These are phyloP conservation scores for Andrena cerasifolii DNA, from an alignment of 1,140 invertebrate genomes.

Conservation along the genomic window DNA sequence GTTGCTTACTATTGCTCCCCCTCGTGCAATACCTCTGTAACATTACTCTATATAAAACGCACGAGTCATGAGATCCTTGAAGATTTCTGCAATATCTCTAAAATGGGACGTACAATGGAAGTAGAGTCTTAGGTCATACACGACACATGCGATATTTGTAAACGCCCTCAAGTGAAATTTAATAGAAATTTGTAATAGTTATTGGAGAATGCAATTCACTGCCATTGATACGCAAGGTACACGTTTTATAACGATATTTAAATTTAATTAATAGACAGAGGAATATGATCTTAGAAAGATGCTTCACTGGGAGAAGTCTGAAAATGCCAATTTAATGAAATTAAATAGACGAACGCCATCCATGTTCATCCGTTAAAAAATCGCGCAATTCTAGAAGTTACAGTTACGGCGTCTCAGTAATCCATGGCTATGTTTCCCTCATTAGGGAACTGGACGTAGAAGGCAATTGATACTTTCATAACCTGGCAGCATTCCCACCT, in stretches of 20 bases:
- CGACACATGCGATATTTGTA: no score
- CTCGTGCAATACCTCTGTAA: background rate
- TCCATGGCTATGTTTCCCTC: constrained; percentile 71
- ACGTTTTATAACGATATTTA: no score
- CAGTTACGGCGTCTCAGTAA: constrained; percentile 55
- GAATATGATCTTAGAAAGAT: no score
- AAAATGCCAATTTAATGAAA: background rate
- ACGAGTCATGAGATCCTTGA: background rate
- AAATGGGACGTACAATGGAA: no score
- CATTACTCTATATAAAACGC: background rate
- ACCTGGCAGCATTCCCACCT: constrained; percentile 78
- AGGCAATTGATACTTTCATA: constrained; percentile 81
- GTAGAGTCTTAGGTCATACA: no score
- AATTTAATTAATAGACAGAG: no score
- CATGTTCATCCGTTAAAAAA: constrained; percentile 51
- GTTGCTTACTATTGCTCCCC: background rate
- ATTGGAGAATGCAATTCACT: no score
- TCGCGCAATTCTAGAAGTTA: constrained; percentile 50
- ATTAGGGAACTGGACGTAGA: constrained; percentile 77
- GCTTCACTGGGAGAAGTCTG: no score
- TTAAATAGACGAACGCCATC: constrained; percentile 13
- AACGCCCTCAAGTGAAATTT: no score
- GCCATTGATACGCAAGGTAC: no score
- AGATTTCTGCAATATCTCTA: no score
- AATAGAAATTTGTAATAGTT: no score